phyloP scores from a whole-genome alignment of 2,113 vertebrate species.

The Pollachius pollachius region DNA sequence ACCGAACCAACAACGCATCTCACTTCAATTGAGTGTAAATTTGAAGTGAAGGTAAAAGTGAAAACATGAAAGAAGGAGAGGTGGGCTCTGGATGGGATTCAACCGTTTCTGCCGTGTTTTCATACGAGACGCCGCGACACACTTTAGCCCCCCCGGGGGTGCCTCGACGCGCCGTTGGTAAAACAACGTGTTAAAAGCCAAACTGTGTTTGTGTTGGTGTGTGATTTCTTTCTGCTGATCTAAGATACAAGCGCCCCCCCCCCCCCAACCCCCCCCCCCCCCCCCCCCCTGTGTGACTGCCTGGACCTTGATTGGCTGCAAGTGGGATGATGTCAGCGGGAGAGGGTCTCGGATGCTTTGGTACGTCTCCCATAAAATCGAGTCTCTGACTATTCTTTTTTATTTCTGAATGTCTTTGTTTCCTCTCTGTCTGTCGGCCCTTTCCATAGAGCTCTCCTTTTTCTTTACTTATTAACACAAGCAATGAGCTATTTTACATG shows the following conservation, averaged over 20 bases:
- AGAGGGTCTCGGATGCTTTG: background rate
- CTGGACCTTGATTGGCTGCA: too few relatives aligned
- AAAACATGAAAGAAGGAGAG: background rate
- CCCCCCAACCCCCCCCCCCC: background rate
- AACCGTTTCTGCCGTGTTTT: background rate
- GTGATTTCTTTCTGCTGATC: conserved; percentile 31
- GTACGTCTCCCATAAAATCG: background rate
- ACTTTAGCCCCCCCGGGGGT: background rate
- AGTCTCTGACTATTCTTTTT: background rate
- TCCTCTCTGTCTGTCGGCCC: too few relatives aligned
- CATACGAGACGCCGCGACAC: background rate
- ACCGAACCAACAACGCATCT: too few relatives aligned
- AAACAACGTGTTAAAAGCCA: conserved; percentile 52
- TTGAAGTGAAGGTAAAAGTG: too few relatives aligned
- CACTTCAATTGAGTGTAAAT: too few relatives aligned
- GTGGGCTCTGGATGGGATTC: conserved; percentile 22
- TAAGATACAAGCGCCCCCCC: conserved; percentile 29
- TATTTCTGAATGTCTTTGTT: background rate
- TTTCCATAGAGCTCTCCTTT: too few relatives aligned
- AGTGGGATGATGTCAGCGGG: too few relatives aligned
- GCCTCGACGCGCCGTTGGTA: conserved; percentile 1
- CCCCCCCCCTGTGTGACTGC: background rate
- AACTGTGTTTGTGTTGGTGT: conserved; percentile 50
- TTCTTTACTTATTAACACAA: too few relatives aligned
- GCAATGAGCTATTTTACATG: too few relatives aligned